Conservation (phyloP, 2,113 vertebrate species). For the Bubo scandiacus region DNA sequence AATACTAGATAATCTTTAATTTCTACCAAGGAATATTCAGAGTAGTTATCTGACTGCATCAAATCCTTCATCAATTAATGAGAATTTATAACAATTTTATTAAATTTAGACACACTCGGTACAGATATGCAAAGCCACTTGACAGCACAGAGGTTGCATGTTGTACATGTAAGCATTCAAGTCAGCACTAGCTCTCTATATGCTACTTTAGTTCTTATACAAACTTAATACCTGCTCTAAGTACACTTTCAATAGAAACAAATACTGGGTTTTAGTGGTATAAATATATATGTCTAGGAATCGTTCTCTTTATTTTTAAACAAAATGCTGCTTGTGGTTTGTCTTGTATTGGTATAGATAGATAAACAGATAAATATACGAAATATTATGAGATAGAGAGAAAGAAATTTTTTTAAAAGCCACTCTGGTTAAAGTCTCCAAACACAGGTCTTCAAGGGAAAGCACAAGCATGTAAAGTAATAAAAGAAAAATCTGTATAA, state of each 20-base stretch:
- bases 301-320: neutral
- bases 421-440: neutral
- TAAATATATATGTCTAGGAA: neutral
- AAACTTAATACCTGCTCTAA: neutral
- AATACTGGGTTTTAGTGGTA: neutral
- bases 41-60: neutral
- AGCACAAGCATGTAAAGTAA: neutral
- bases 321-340: neutral
- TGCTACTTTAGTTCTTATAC: neutral
- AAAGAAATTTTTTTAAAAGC: neutral
- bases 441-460: constrained; percentile 7
- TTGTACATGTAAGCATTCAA: neutral
- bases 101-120: neutral
- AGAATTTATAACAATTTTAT: neutral
- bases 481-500: neutral
- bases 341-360: neutral
- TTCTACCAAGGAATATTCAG: constrained; percentile 41
- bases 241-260: neutral
- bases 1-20: constrained; percentile 37
- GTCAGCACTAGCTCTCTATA: neutral
- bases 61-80: neutral
- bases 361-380: neutral
- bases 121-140: neutral
- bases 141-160: neutral
- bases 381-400: neutral